Conservation (phyloP, 2,888 invertebrate genomes). For the Syritta pipiens region DNA sequence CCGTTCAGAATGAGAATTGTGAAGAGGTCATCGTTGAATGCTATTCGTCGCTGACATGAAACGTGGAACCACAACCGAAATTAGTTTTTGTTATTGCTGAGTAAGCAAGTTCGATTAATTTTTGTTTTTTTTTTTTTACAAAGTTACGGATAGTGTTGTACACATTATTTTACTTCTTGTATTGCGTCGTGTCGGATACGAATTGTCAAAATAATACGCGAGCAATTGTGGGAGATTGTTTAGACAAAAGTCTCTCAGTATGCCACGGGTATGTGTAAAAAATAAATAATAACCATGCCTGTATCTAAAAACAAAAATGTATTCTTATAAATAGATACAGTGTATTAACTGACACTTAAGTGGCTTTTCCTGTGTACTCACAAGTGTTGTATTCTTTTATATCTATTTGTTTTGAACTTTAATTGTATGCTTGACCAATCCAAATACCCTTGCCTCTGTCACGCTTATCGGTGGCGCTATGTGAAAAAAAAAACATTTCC, state of each 20-base stretch:
- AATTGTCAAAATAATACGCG: neutral
- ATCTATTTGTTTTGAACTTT: too few relatives aligned
- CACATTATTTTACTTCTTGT: constrained; percentile 27
- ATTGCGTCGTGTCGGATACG: too few relatives aligned
- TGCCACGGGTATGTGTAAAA: constrained; percentile 71
- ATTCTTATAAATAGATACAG: neutral
- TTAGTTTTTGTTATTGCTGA: constrained; percentile 19
- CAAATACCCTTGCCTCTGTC: too few relatives aligned
- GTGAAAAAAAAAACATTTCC: too few relatives aligned
- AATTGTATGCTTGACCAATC: too few relatives aligned
- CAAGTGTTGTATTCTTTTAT: neutral
- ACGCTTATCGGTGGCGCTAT: too few relatives aligned
- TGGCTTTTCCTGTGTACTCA: neutral
- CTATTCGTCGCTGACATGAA: constrained; percentile 32
- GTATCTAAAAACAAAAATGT: neutral
- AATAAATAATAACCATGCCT: neutral
- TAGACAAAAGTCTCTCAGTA: constrained; percentile 55
- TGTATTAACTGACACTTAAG: neutral
- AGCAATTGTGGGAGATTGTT: constrained; percentile 34
- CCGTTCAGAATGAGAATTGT: constrained; percentile 47
- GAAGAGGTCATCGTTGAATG: constrained; percentile 9
- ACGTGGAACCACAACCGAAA: constrained; percentile 28
- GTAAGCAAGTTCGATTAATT: neutral
- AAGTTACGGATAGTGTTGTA: constrained; percentile 4
- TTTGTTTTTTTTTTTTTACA: constrained; percentile 4